Evolutionary conservation across 2,797 vertebrate genomes (phyloP).

Genomic region (Poliocrania exsul): DNA sequence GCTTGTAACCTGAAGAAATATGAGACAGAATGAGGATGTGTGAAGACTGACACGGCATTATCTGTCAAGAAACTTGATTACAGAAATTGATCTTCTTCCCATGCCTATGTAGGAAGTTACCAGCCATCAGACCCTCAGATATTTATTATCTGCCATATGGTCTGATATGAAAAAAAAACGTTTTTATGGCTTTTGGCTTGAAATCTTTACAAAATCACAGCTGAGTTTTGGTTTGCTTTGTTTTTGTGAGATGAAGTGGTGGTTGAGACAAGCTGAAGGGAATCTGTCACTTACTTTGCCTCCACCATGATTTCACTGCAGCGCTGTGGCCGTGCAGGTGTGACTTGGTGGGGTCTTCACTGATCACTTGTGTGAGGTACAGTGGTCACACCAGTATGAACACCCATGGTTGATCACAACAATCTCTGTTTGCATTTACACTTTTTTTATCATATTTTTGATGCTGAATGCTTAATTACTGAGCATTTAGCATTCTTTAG

Average conservation of each 20-base stretch:
- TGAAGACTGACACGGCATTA: neutral
- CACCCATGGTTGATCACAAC: neutral
- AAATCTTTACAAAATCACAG: neutral
- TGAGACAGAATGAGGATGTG: neutral
- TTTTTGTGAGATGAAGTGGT: neutral
- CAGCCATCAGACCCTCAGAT: neutral
- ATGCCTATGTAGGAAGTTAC: neutral
- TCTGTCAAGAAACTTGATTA: neutral
- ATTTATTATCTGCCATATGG: slow-evolving; percentile 31
- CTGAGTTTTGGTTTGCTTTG: neutral
- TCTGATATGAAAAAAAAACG: neutral
- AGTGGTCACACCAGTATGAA: neutral
- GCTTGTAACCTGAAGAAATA: neutral
- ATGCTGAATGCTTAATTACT: neutral
- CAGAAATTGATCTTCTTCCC: slow-evolving; percentile 13
- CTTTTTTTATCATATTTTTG: neutral
- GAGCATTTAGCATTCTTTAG: neutral
- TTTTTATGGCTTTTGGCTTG: neutral
- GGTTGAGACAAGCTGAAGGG: neutral
- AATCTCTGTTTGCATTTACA: neutral
- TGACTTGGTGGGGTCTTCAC: neutral
- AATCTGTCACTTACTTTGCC: neutral
- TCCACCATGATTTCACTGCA: neutral
- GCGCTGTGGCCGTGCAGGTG: neutral
- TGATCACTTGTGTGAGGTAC: neutral